Evolutionary conservation across 2,888 invertebrate genomes (phyloP), one percentile per base, ranked within the genome.

Genomic region (Melieria omissa): DNA sequence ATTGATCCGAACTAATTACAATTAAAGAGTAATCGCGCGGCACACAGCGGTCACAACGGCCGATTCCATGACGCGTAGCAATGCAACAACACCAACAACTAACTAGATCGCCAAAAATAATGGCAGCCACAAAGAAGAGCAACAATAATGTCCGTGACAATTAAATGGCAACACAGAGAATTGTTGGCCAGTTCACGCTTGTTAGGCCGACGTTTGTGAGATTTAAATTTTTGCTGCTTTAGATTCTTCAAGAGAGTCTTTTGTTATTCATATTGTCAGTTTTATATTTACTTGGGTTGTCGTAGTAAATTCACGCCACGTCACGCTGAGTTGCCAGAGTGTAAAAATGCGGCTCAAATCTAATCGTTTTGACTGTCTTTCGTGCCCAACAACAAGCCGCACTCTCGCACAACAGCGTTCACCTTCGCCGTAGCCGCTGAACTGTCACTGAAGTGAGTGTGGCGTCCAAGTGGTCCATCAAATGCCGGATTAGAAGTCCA

Each of bases 1-100:
- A 61, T 54, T 69, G 62, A 69, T 69, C 54, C 46, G 61, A 61
- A 61, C 68, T 69, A 69, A 69, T 69, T 69, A 69, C 68, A 69
- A 69, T 69, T 69, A 62, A 55, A 62, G 54, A 45, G 45, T 45
- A 7, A 66, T 66, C 60, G 58, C 60, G 49, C n/a, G 42, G 29
- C 29, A 29, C 29, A 29, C 29, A 29, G 29, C 29, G 29, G 29
- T 29, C 29, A 29, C 29, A 29, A 3, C 29, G 29, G 29, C 29
- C 3, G 29, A 29, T 29, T 29, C 60, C 58, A 58, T 41, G 41
- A 66, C 46, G 60, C 57, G 60, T 46, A 66, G 58, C 41, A 7
- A 58, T n/a, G 45, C 47, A 14, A 66, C 66, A 46, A 14, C 46
- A 66, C 55, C 65, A 57, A 66, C 47, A 16, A 47, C 7, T 46